A percentile compares a stretch with the other conserved stretches of the same genome.
phyloP scores from a whole-genome alignment of 2,888 invertebrate species.

The Drosophila ochracea region DNA sequence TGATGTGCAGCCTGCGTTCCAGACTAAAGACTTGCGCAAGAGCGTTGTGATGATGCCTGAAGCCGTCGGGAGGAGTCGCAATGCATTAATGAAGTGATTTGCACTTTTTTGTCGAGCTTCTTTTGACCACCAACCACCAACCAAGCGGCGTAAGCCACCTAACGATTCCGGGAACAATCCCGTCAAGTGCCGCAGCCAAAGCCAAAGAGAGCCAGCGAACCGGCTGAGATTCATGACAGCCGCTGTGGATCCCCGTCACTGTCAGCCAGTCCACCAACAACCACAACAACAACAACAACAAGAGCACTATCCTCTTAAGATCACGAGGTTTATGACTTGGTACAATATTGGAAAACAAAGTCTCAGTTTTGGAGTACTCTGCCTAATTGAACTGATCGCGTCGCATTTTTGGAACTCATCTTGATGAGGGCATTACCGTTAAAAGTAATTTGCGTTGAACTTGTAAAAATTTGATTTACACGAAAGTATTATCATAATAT shows the following conservation, averaged over 20 bases:
- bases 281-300: slow-evolving; percentile 1
- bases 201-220: slow-evolving; percentile 17
- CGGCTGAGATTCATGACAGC: slow-evolving; percentile 76
- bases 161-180: slow-evolving; percentile 71
- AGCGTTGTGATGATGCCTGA: slow-evolving; percentile 50
- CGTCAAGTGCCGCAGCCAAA: slow-evolving; percentile 47
- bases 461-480: background rate
- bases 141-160: slow-evolving; percentile 21
- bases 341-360: slow-evolving; percentile 1
- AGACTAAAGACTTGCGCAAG: slow-evolving; percentile 60
- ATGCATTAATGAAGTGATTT: slow-evolving; percentile 77
- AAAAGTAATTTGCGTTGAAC: background rate
- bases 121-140: slow-evolving; percentile 65
- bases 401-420: slow-evolving; percentile 26
- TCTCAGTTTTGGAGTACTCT: slow-evolving; percentile 16
- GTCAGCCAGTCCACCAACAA: background rate
- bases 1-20: slow-evolving; percentile 57
- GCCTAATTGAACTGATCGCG: slow-evolving; percentile 59
- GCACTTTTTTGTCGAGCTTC: slow-evolving; percentile 59
- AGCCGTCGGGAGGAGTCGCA: slow-evolving; percentile 19
- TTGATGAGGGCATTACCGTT: slow-evolving; percentile 21
- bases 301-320: background rate
- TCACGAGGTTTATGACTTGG: background rate
- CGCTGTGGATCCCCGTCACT: slow-evolving; percentile 68
- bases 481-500: background rate